Evolutionary conservation across 2,888 invertebrate species (phyloP).

Genomic region (Gymnoscelis rufifasciata): DNA sequence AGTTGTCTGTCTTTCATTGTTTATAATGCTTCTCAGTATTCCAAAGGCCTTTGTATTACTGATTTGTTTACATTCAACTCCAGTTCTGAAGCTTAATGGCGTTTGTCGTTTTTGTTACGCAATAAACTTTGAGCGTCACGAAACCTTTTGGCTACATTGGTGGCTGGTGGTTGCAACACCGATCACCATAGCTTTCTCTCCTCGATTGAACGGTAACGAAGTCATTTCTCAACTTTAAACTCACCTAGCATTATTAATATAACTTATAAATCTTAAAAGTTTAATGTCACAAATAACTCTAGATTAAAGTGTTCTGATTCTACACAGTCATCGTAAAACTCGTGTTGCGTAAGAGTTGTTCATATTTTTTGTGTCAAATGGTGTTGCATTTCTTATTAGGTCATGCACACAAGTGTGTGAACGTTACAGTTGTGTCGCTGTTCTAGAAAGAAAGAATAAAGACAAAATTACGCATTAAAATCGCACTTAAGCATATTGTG

Average conservation of each 20-base stretch:
- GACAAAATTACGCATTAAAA: too few relatives aligned
- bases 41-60: background rate
- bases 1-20: background rate
- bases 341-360: background rate
- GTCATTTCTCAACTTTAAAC: constrained; percentile 28
- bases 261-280: too few relatives aligned
- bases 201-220: constrained; percentile 42
- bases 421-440: constrained; percentile 6
- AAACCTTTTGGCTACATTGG: constrained; percentile 60
- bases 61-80: constrained; percentile 16
- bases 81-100: constrained; percentile 34
- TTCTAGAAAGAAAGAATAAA: background rate
- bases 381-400: constrained; percentile 8
- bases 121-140: constrained; percentile 59
- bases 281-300: background rate
- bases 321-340: too few relatives aligned
- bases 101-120: constrained; percentile 54
- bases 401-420: constrained; percentile 14
- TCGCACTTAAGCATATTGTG: too few relatives aligned
- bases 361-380: background rate
- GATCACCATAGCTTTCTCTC: constrained; percentile 68
- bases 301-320: too few relatives aligned
- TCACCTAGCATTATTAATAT: background rate
- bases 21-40: constrained; percentile 1
- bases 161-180: constrained; percentile 51